Percentiles rank a stretch among this genome's conserved stretches.
Evolutionary conservation across 1,140 invertebrate species (phyloP).

Genomic region (Nixonia krombeini): DNA sequence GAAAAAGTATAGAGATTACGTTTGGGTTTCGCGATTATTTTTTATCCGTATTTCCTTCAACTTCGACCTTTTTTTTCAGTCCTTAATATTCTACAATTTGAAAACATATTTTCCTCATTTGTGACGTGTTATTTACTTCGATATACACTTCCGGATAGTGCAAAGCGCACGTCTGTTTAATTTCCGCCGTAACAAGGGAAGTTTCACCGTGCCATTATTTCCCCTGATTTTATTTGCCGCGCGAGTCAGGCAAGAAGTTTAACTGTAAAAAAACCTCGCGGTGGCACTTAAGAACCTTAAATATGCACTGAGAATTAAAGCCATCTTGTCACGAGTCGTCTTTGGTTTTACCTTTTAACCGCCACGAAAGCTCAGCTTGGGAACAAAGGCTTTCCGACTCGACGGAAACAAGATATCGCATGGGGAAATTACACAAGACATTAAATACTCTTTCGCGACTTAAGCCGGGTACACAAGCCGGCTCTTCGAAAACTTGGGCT

Average conservation of each 20-base stretch:
- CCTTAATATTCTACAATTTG: too few relatives aligned
- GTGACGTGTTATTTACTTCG: too few relatives aligned
- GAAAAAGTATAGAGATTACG: too few relatives aligned
- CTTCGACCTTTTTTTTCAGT: too few relatives aligned
- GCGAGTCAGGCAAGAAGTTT: constrained; percentile 1
- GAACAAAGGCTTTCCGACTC: constrained; percentile 22
- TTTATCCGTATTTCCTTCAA: too few relatives aligned
- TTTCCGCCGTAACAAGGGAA: constrained; percentile 13
- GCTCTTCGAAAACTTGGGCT: too few relatives aligned
- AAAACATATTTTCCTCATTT: too few relatives aligned
- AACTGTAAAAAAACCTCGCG: constrained; percentile 9
- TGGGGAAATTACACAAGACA: constrained; percentile 16
- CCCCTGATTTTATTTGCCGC: neutral
- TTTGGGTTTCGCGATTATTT: too few relatives aligned
- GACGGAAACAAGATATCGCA: constrained; percentile 9
- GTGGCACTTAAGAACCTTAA: constrained; percentile 20
- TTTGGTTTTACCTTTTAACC: constrained; percentile 10
- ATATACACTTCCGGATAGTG: constrained; percentile 9
- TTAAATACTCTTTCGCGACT: constrained; percentile 16
- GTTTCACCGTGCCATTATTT: constrained; percentile 2
- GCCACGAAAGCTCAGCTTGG: constrained; percentile 1
- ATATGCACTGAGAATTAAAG: constrained; percentile 26
- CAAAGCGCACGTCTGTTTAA: constrained; percentile 10
- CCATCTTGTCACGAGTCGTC: constrained; percentile 14
- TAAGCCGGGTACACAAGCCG: neutral